Evolutionary conservation across 2,797 vertebrate species (phyloP).

Genomic region (Eospalax fontanierii): DNA sequence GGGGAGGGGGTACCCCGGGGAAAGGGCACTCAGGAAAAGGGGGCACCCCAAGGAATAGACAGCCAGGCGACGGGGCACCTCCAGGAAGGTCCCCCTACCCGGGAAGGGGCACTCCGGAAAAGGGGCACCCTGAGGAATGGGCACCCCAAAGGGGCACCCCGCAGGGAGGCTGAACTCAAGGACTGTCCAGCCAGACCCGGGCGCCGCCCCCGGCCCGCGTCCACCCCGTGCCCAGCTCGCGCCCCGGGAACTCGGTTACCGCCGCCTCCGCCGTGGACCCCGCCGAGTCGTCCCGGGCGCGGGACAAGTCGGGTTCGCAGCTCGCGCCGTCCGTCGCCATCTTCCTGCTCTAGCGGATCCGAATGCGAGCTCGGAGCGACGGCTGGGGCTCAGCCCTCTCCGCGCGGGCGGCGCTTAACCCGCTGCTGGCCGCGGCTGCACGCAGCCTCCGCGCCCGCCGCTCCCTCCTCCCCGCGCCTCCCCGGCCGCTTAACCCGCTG

Average conservation of each 20-base stretch:
- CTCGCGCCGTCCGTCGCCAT: constrained; percentile 98
- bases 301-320: constrained; percentile 93
- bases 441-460: constrained; percentile 2
- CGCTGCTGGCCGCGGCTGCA: constrained; percentile 77
- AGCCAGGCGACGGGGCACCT: not conserved
- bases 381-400: constrained; percentile 77
- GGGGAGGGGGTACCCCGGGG: not conserved
- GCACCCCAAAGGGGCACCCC: not conserved
- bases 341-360: constrained; percentile 94
- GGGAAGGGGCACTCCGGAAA: not conserved
- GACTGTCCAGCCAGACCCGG: not conserved
- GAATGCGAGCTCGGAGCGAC: constrained; percentile 90
- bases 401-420: constrained; percentile 84
- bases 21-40: too few species aligned
- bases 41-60: not conserved
- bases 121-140: not conserved
- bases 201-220: not conserved
- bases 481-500: constrained; percentile 85
- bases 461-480: constrained; percentile 78
- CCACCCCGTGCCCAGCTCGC: not conserved
- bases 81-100: not conserved
- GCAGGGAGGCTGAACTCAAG: not conserved
- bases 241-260: constrained; percentile 79
- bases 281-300: constrained; percentile 84
- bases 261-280: constrained; percentile 79